Evolutionary conservation across 1,140 invertebrate genomes (phyloP), one percentile per base, ranked within the genome.

Genomic region (Drosophila tsacasi): DNA sequence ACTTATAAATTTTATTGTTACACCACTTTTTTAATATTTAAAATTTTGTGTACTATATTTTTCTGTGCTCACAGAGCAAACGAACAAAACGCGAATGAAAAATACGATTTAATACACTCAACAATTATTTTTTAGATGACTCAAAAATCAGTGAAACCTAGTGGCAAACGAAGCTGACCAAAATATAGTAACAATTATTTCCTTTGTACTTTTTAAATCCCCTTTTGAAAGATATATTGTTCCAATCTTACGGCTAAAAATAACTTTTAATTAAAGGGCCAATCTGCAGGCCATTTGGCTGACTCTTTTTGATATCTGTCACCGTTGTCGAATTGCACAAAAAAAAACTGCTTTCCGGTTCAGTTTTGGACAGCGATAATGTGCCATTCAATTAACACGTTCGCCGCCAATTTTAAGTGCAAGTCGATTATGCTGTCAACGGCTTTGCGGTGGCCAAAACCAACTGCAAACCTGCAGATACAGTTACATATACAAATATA

Each of bases 351-450:
- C n/a, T 30, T 42, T 42, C 61, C 63, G 39, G 37, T 54, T 66
- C 49, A 32, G 62, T 42, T 55, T 42, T 68, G 63, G 40, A 72
- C 50, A 23, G 52, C 67, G 44, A 60, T 73, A 73, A 74, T 74
- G 71, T 47, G 76, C 13, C 71, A 71, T 71, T 66, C 71, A 84
- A 84, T 76, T 83, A 84, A 84, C 81, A 83, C 81, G 60, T 81
- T 71, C 19, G 63, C 66, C 39, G 60, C 17, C 55, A 17, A 35
- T 73, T 83, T 83, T 81, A 85, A 85, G 73, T 77, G 58, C 63
- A 77, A 85, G 82, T 85, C 82, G 81, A 85, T 85, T 84, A 84
- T 73, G 55, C 69, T 84, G 81, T 84, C 82, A 85, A 85, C 73
- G 65, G 63, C 76, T 75, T 61, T 76, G 64, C 68, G 72, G 57